A percentile compares a stretch with the other conserved stretches of the same genome.
These are phyloP conservation scores for Sebastiscus tertius DNA, from an alignment of 2,797 vertebrate genomes.

Conservation along the genomic window DNA sequence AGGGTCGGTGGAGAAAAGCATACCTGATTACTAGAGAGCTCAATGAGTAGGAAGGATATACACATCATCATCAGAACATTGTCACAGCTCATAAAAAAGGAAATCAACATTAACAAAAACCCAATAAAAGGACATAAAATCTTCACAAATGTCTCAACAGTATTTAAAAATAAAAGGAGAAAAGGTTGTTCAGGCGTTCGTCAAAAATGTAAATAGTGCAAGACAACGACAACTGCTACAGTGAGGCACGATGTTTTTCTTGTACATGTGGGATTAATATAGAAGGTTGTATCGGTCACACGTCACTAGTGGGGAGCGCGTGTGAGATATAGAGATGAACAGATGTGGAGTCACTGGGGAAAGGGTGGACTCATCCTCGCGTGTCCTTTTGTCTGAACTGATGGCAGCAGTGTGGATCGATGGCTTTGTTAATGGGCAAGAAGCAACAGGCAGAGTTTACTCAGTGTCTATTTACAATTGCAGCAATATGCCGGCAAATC, in stretches of 20 bases:
- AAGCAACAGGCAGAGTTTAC: slow-evolving; percentile 68
- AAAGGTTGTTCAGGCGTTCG: slow-evolving; percentile 93
- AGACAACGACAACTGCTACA: slow-evolving; percentile 90
- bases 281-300: slow-evolving; percentile 36
- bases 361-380: slow-evolving; percentile 17
- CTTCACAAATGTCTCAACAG: slow-evolving; percentile 91
- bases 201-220: slow-evolving; percentile 92
- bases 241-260: slow-evolving; percentile 88
- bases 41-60: slow-evolving; percentile 74
- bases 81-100: slow-evolving; percentile 83
- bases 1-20: slow-evolving; percentile 59
- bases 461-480: slow-evolving; percentile 73
- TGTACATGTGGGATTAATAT: slow-evolving; percentile 51
- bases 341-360: slow-evolving; percentile 51
- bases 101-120: slow-evolving; percentile 75
- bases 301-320: slow-evolving; percentile 18
- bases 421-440: slow-evolving; percentile 69
- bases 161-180: slow-evolving; percentile 92
- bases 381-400: slow-evolving; percentile 53
- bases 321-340: slow-evolving; percentile 25
- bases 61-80: slow-evolving; percentile 73
- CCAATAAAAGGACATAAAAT: slow-evolving; percentile 87
- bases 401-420: slow-evolving; percentile 68
- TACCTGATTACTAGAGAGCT: slow-evolving; percentile 80
- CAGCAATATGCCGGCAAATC: slow-evolving; percentile 64